Evolutionary conservation across 2,113 vertebrate species (phyloP).

Genomic region (Nematolebias whitei): DNA sequence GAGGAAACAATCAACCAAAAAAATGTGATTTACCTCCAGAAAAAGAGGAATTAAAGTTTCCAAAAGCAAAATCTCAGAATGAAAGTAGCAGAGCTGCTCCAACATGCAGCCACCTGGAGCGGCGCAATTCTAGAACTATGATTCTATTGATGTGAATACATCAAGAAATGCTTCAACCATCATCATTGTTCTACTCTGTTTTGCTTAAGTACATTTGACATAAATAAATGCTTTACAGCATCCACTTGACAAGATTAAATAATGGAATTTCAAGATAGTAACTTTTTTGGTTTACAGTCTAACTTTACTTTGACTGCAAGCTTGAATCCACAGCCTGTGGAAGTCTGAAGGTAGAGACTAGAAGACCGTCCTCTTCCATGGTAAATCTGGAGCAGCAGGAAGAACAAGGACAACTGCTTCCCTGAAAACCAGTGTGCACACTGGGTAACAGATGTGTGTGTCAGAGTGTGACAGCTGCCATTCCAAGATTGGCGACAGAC

Average conservation of each 20-base stretch:
- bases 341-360: constrained; percentile 24
- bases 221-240: constrained; percentile 43
- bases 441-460: constrained; percentile 21
- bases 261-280: constrained; percentile 28
- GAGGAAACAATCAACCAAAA: too few relatives aligned
- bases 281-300: background rate
- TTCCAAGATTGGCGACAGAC: constrained; percentile 41
- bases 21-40: too few relatives aligned
- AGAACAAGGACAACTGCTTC: constrained; percentile 56
- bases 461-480: constrained; percentile 51
- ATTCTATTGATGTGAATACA: constrained; percentile 2
- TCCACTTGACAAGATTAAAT: constrained; percentile 36
- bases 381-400: constrained; percentile 19
- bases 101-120: too few relatives aligned
- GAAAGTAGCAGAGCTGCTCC: too few relatives aligned
- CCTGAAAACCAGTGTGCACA: constrained; percentile 36
- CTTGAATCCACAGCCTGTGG: constrained; percentile 17
- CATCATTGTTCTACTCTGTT: background rate
- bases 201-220: constrained; percentile 13
- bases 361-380: constrained; percentile 7
- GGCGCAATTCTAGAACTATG: too few relatives aligned
- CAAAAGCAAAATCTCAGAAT: too few relatives aligned
- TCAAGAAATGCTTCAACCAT: background rate
- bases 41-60: too few relatives aligned
- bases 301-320: background rate